A percentile compares a stretch with the other conserved stretches of the same genome.
Evolutionary conservation across 2,113 vertebrate species (phyloP).

Genomic region (Castor canadensis): DNA sequence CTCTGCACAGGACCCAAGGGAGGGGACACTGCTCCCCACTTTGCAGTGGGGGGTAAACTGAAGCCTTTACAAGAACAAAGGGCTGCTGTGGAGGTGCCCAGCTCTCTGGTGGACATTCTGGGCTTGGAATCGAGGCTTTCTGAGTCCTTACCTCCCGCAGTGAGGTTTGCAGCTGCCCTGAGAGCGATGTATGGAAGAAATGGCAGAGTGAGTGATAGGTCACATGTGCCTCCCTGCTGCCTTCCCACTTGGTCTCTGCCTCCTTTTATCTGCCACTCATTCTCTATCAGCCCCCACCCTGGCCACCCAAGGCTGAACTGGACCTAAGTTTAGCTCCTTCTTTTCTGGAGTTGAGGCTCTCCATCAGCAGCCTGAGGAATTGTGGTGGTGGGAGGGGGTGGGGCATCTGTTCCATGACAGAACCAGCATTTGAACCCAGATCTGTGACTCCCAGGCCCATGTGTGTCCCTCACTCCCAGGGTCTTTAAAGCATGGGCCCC

Average conservation of each 20-base stretch:
- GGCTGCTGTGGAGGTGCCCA: background rate
- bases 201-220: background rate
- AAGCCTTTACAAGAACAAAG: background rate
- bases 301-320: background rate
- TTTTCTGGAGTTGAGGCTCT: background rate
- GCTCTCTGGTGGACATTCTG: background rate
- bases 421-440: background rate
- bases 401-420: background rate
- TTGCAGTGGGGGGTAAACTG: background rate
- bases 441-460: background rate
- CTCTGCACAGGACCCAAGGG: background rate
- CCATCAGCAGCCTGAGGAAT: background rate
- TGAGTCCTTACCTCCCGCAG: background rate
- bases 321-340: background rate
- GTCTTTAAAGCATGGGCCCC: background rate
- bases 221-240: background rate
- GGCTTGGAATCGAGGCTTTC: background rate
- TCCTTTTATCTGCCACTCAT: background rate
- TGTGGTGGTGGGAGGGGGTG: fast-evolving
- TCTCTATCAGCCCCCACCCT: background rate
- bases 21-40: background rate
- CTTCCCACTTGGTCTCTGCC: background rate
- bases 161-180: background rate
- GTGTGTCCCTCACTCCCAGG: background rate
- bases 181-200: background rate